Base-by-base conservation (phyloP, 2,888 invertebrate genomes). In the Mythimna vitellina region DNA sequence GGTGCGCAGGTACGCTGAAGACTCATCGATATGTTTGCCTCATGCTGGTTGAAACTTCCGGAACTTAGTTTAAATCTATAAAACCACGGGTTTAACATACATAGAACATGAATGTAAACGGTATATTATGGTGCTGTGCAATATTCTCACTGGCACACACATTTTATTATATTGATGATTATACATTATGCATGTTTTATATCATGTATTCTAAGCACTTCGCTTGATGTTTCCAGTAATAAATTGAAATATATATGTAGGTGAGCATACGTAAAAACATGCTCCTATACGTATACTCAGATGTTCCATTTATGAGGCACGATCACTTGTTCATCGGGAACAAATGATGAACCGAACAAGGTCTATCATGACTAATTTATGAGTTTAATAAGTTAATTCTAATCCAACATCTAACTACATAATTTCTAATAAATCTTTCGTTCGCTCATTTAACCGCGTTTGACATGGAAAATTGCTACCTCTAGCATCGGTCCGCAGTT, bases 381-480 rank as follows among this genome's bases (percentile, higher is more conserved):
- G 65, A 64, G 10, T 65, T 32, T 78, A 67, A 73, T 68, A 70
- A 61, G 70, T 70, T 73, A 78, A 70, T 73, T 76, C 60, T 60
- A 71, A 49, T 25, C 53, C 51, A 70, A 74, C 67, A 71, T 75
- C 38, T 60, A 65, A 65, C 65, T 76, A 67, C 62, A 76, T 71
- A 64, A 73, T 74, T 80, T 71, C 58, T 70, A 82, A 83, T 83
- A 82, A 84, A 85, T 82, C 76, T 81, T 80, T 80, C 71, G 68
- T 75, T 76, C 32, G 62, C 65, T 83, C 65, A 82, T 86, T 85
- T 77, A 79, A 77, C 76, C 78, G 78, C 74, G 73, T 76, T 82
- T 70, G 82, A 83, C 82, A 75, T 76, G 74, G 85, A 86, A 88
- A 89, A 90, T 91, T 87, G 87, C 87, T 87, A 84, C 80, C 79